A percentile compares a stretch with the other conserved stretches of the same genome.
These are phyloP conservation scores for Clarias macrocephalus DNA, from an alignment of 2,113 vertebrate species.

Conservation along the genomic window DNA sequence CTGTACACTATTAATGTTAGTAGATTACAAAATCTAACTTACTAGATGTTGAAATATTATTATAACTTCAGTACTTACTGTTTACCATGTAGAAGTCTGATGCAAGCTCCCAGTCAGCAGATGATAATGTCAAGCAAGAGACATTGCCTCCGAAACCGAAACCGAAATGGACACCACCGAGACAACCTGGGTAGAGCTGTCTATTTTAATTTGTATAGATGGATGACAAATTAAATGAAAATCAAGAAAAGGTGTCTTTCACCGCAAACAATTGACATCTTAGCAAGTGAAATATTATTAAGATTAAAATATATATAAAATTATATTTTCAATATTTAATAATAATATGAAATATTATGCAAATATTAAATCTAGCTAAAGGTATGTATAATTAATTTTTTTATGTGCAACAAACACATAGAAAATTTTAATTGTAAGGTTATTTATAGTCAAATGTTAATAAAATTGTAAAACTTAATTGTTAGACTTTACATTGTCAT, in stretches of 20 bases:
- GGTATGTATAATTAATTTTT: no score
- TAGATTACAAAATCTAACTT: neutral
- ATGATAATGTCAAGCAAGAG: constrained; percentile 46
- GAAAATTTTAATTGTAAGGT: no score
- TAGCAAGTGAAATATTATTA: no score
- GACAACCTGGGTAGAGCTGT: constrained; percentile 66
- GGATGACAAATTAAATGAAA: neutral
- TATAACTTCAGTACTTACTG: neutral
- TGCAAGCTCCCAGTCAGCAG: constrained; percentile 43
- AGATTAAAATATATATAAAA: no score
- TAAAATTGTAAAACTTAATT: no score
- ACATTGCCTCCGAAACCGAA: constrained; percentile 59
- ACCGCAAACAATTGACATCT: no score
- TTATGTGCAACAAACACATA: no score
- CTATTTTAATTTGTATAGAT: neutral
- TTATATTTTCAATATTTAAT: no score
- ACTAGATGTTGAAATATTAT: neutral
- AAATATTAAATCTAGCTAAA: no score
- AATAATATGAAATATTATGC: no score
- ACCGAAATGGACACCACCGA: constrained; percentile 71
- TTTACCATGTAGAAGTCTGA: constrained; percentile 54
- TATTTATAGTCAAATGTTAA: no score
- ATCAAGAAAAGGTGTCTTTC: neutral
- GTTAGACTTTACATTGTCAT: neutral
- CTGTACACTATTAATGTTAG: neutral